Conservation (phyloP, 2,797 vertebrate species). For the Karalla daura region DNA sequence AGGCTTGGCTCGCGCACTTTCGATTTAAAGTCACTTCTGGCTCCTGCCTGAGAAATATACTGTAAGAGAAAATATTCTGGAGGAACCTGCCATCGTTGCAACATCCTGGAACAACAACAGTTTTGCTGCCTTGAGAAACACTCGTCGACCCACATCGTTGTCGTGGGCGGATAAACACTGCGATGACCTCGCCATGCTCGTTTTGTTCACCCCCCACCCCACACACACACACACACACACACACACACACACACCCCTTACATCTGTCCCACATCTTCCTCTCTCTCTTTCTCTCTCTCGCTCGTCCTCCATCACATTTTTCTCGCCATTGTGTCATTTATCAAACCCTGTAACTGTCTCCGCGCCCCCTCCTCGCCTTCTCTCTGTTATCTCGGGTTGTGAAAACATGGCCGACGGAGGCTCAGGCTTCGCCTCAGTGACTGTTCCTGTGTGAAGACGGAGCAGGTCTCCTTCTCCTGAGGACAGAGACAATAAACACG, state of each 20-base stretch:
- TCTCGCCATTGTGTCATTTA: constrained; percentile 39
- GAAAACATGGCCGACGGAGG: constrained; percentile 72
- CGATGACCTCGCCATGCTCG: constrained; percentile 54
- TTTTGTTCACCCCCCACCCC: constrained; percentile 47
- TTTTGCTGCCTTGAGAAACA: constrained; percentile 58
- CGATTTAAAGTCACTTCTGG: constrained; percentile 48
- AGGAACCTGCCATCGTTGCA: constrained; percentile 70
- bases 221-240: too few species aligned
- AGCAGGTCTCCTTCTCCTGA: constrained; percentile 52
- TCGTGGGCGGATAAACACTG: constrained; percentile 70
- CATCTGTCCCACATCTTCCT: constrained; percentile 22
- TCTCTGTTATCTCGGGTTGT: constrained; percentile 71
- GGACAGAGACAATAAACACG: constrained; percentile 69
- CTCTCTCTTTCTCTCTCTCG: constrained; percentile 13
- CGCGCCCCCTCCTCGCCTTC: constrained; percentile 19
- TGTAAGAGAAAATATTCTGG: constrained; percentile 24
- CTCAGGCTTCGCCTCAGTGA: constrained; percentile 60
- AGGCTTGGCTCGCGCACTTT: constrained; percentile 29
- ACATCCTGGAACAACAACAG: constrained; percentile 71
- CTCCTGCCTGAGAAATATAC: constrained; percentile 25
- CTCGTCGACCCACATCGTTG: constrained; percentile 55
- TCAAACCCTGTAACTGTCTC: constrained; percentile 51
- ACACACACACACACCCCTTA: not conserved
- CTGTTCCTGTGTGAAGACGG: constrained; percentile 54
- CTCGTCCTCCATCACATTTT: constrained; percentile 23